Base-by-base conservation (phyloP, 2,888 invertebrate genomes). In the Anagyrus pseudococci region DNA sequence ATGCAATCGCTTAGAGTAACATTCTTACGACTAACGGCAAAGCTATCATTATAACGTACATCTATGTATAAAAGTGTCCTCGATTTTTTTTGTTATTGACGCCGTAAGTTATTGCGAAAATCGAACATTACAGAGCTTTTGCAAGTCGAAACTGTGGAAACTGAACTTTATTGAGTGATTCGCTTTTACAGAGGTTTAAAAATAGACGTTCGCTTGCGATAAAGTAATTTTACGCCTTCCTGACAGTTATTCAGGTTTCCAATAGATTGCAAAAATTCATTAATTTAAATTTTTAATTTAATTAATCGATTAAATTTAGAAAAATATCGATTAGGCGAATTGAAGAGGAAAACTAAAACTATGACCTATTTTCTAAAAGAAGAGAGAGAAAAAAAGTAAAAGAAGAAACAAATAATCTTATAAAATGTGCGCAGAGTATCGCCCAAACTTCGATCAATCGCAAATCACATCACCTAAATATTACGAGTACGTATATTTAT, bases 21-120 rank as follows among this genome's bases (percentile, higher is more conserved):
- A 62, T 52, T 23, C 57, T 62, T 56, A 56, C 13, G 50, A 40
- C 56, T 62, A 62, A 62, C 62, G 41, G 47, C 57, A 47, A 62
- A 29, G 52, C 52, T 55, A 56, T 50, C 13, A 58, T 55, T 46
- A 46, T 46, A 52, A 62, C 26, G 40, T 54, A 49, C 50, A 57
- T 25, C 52, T 33, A 53, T 25, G 20, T 49, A 60, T 23, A 58
- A 58, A 56, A 49, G 49, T 44, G 52, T 40, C 47, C 53, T 53
- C 44, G 17, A 54, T 48, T 55, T 46, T 22, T 29, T 20, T 3
- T 43, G 40, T 60, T 40, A 29, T n/a, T n/a, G n/a, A n/a, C n/a
- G n/a, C n/a, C n/a, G n/a, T n/a, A n/a, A n/a, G n/a, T n/a, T n/a
- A n/a, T n/a, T n/a, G n/a, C n/a, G n/a, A n/a, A n/a, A n/a, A n/a